A percentile compares a stretch with the other conserved stretches of the same genome.
Conservation (phyloP, 1,140 invertebrate species). For the Anastatus disparis region DNA sequence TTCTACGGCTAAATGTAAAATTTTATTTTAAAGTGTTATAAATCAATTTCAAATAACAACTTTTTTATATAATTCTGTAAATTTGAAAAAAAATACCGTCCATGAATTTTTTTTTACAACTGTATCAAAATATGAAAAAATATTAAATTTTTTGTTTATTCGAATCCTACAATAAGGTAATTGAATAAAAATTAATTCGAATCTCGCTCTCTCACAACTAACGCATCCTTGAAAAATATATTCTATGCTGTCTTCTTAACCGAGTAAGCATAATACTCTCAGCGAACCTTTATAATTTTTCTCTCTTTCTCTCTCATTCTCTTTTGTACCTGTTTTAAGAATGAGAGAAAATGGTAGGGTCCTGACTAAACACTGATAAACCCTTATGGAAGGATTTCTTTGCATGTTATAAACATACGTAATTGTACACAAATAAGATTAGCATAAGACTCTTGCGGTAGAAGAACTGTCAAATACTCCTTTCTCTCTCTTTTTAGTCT, state of each 20-base stretch:
- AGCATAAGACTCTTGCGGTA: conserved; percentile 60
- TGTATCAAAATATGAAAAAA: too few relatives aligned
- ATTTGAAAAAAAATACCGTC: too few relatives aligned
- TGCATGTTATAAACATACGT: conserved; percentile 68
- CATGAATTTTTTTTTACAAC: too few relatives aligned
- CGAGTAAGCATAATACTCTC: neutral
- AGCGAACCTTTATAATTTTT: conserved; percentile 35
- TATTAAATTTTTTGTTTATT: too few relatives aligned
- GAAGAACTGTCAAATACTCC: conserved; percentile 12
- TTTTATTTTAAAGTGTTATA: too few relatives aligned
- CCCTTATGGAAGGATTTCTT: conserved; percentile 60
- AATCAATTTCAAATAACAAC: too few relatives aligned
- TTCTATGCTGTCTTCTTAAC: neutral
- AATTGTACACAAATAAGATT: conserved; percentile 69
- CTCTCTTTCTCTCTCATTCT: conserved; percentile 26
- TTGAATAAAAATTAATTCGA: too few relatives aligned
- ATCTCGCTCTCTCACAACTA: neutral
- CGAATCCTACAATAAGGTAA: too few relatives aligned
- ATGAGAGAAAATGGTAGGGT: conserved; percentile 46
- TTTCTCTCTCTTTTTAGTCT: neutral
- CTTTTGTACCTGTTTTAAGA: too few relatives aligned
- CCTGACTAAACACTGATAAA: conserved; percentile 69
- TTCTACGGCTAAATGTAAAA: too few relatives aligned
- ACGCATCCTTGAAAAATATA: conserved; percentile 3
- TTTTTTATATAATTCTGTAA: too few relatives aligned